phyloP scores from a whole-genome alignment of 2,797 vertebrate species.

The Platalea minor region DNA sequence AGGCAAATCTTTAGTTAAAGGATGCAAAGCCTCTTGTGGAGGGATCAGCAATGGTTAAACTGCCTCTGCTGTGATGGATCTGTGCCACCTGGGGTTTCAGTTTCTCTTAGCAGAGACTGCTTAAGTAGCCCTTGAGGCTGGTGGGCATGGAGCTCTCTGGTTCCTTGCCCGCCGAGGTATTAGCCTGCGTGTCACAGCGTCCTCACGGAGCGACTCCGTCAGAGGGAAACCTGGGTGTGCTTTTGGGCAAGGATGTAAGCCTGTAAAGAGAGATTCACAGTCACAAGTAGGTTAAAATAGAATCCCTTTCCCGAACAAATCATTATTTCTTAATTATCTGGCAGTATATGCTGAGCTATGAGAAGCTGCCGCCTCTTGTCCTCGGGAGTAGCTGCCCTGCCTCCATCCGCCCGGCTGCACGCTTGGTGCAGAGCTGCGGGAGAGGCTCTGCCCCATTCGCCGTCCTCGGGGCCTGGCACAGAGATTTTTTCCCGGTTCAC shows the following conservation, averaged over 20 bases:
- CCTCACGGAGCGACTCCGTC: background rate
- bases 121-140: background rate
- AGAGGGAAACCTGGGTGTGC: background rate
- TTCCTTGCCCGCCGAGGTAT: background rate
- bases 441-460: background rate
- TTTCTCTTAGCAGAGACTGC: background rate
- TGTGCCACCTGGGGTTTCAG: background rate
- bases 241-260: background rate
- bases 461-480: rapidly evolving
- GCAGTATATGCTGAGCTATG: background rate
- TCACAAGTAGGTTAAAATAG: background rate
- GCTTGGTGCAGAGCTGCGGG: background rate
- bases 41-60: background rate
- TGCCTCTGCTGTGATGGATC: background rate
- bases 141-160: background rate
- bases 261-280: background rate
- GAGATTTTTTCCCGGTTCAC: background rate
- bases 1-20: background rate
- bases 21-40: background rate
- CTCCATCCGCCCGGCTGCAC: background rate
- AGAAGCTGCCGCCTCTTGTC: background rate
- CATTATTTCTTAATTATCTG: background rate
- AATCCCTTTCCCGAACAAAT: background rate
- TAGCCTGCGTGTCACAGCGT: background rate
- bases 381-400: background rate